phyloP scores from a whole-genome alignment of 2,888 invertebrate species.

The Cantharis rustica region DNA sequence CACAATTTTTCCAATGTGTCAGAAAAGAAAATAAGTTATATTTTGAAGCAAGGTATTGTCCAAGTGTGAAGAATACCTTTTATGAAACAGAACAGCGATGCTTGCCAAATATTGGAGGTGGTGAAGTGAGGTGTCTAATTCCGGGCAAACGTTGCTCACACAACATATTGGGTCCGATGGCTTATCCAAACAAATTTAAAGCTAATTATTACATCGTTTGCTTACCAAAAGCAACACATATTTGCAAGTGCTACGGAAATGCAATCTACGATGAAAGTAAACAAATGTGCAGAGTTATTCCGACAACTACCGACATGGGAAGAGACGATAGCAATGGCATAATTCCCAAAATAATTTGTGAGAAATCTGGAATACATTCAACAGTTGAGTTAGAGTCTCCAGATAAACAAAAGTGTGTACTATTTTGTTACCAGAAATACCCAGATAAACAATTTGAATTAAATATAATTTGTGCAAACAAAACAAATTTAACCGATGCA shows the following conservation, averaged over 20 bases:
- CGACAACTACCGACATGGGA: neutral
- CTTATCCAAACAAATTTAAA: neutral
- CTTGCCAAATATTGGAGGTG: slow-evolving; percentile 13
- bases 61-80: neutral
- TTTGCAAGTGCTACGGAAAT: slow-evolving; percentile 1
- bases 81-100: slow-evolving; percentile 3
- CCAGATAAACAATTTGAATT: neutral
- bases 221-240: slow-evolving; percentile 1
- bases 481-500: neutral
- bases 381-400: neutral
- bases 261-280: neutral
- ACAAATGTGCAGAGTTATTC: neutral
- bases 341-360: neutral
- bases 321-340: neutral
- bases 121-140: slow-evolving; percentile 1
- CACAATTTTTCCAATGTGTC: neutral
- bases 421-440: neutral
- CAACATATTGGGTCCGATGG: neutral
- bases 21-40: neutral
- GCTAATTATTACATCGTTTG: slow-evolving; percentile 10
- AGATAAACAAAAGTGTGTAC: neutral
- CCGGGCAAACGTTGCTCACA: slow-evolving; percentile 4
- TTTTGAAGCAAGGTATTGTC: neutral
- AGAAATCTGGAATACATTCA: neutral
- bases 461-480: neutral